Evolutionary conservation across 2,888 invertebrate genomes (phyloP), one percentile per base, ranked within the genome.

Genomic region (Aradus depressus): DNA sequence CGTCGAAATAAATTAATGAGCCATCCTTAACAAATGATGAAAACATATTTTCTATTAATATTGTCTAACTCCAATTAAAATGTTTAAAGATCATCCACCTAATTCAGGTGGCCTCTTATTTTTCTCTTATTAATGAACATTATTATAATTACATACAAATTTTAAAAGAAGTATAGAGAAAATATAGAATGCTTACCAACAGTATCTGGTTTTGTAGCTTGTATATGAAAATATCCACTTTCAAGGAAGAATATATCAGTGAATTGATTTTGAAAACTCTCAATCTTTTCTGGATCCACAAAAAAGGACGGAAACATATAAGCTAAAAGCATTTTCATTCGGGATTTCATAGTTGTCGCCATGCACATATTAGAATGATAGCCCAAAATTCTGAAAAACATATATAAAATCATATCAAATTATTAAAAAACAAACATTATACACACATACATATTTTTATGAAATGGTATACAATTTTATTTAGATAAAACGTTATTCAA

Each of bases 121-220:
- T 14, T 37, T 12, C 6, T 5, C 2, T 28, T 28, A 28, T 28
- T 28, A 10, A 28, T 28, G 28, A 10, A 28, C 10, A 10, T 28
- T 28, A 28, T 28, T 28, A 28, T 28, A 10, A 10, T 10, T 10
- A 28, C 10, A 28, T 6, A 10, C 6, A 28, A 28, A 28, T 10
- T 10, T 28, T 28, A 28, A 28, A 10, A 6, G 10, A 28, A 28
- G 10, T 6, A 28, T 28, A 10, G 8, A 28, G 8, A 28, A 10
- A 10, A 35, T 10, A 35, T 10, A 14, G 6, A 35, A 35, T 39
- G 4, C 69, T 66, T 64, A 82, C 88, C 90, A 58, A 87, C 70
- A 0, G 90, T 89, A 62, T 92, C 91, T 12, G 92, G 91, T 65
- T 89, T 91, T 0, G 90, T 88, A 0, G 85, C 76, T 64, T 92